Evolutionary conservation across 1,140 invertebrate genomes (phyloP), one percentile per base, ranked within the genome.

Genomic region (Xylocopa sonorina): DNA sequence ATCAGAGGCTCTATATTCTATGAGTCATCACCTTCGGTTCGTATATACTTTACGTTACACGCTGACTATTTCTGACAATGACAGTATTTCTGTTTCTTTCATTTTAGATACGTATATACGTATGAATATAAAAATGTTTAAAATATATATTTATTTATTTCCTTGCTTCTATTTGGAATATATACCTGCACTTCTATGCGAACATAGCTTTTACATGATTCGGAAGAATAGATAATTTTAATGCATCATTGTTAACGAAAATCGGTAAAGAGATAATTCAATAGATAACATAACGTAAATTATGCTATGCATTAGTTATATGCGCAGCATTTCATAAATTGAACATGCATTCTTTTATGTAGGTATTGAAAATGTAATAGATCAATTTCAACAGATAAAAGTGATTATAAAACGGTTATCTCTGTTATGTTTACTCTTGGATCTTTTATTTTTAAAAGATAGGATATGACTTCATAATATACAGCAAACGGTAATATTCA

Each of bases 341-440:
- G 43, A 46, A 14, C 12, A 46, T 14, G 43, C 43, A 46, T 12
- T 10, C 12, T 46, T 95, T 87, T 98, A 96, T 89, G 94, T 97
- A 46, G 95, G 95, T 83, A 96, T 98, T 91, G 96, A 96, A 7
- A 95, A 95, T 69, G 94, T 62, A 92, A 93, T 38, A 95, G 94
- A 90, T 94, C 95, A 62, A 94, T 93, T 43, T 94, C 95, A 41
- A 94, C 93, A 16, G 96, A 97, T 90, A 94, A 95, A 89, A 93
- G 92, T 66, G 96, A 98, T 89, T 98, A 96, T 89, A 96, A 96
- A 90, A 92, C 94, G 69, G 97, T 98, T 16, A 95, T 95, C 81
- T 94, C 94, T 64, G 98, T 98, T 16, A 96, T 99, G 92, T 96
- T 95, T 81, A 96, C 96, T 0, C 93, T 99, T n/a, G 97, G 97